Base-by-base conservation (phyloP, 2,888 invertebrate genomes). In the Oasisia sp. region DNA sequence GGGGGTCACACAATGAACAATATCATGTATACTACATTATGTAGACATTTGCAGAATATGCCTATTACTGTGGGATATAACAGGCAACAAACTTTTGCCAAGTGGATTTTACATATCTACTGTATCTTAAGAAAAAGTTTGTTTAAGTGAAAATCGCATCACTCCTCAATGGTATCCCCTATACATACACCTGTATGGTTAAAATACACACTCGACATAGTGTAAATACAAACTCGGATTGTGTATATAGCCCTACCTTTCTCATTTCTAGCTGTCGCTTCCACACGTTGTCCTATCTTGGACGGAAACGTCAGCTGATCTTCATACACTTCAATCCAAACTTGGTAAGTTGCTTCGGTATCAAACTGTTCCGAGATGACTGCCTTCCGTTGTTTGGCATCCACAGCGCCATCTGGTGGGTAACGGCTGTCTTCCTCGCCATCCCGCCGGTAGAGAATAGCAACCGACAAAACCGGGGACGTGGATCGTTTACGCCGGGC, bases 281-380 rank as follows among this genome's bases (percentile, higher is more conserved):
- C 74, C 27, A 74, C 27, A 27, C 5, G 74, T n/a, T 74, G 74
- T 19, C 7, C 3, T 74, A 74, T 74, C n/a, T 74, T 74, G 27
- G 74, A 74, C 19, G 74, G 74, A 74, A 74, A 74, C 74, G 74
- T 74, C 74, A 74, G 74, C 74, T 74, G 74, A 74, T 27, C 74
- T n/a, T 74, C 74, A n/a, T 74, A 74, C 74, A 74, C n/a, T 74
- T 74, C 27, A 7, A 74, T 2, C 74, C 74, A 74, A 74, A 74
- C 27, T n/a, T 74, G 14, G 74, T 74, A 74, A 74, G 74, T 74
- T 74, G 74, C 74, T 7, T 74, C 74, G n/a, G 27, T 74, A 74
- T 74, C 27, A 74, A 74, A 74, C 74, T 74, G 19, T 74, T 27
- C 74, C 14, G 19, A 74, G 74, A 74, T 74, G 74, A 74, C 74